phyloP scores from a whole-genome alignment of 1,140 invertebrate genomes.

The Limonius californicus region DNA sequence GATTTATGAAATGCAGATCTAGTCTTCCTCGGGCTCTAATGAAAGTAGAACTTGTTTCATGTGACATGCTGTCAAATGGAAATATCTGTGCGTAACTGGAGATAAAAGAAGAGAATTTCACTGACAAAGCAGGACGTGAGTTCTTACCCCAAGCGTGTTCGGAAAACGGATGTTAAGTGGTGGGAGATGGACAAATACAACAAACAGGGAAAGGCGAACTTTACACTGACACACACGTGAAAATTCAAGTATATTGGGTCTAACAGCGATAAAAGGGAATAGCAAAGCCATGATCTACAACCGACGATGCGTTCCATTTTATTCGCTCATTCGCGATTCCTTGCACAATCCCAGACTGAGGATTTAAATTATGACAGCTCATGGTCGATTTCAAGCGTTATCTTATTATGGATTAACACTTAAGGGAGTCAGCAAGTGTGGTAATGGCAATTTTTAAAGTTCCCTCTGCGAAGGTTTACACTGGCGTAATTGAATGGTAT shows the following conservation, averaged over 20 bases:
- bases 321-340: neutral
- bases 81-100: neutral
- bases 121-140: neutral
- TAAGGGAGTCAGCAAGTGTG: no score
- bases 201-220: neutral
- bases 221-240: neutral
- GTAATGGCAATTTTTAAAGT: no score
- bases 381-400: no score
- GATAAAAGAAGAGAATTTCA: neutral
- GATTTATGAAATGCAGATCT: no score
- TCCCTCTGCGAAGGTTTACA: no score
- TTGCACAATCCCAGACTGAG: neutral
- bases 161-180: neutral
- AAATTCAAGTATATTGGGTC: neutral
- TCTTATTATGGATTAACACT: no score
- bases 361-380: no score
- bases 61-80: neutral
- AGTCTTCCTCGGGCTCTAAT: no score
- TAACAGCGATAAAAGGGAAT: neutral
- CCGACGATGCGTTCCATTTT: neutral
- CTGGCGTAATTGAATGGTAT: no score
- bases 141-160: neutral
- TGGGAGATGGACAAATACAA: neutral
- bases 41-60: neutral
- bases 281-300: neutral